Conservation (phyloP, 2,797 vertebrate genomes). For the Fistularia commersonii region DNA sequence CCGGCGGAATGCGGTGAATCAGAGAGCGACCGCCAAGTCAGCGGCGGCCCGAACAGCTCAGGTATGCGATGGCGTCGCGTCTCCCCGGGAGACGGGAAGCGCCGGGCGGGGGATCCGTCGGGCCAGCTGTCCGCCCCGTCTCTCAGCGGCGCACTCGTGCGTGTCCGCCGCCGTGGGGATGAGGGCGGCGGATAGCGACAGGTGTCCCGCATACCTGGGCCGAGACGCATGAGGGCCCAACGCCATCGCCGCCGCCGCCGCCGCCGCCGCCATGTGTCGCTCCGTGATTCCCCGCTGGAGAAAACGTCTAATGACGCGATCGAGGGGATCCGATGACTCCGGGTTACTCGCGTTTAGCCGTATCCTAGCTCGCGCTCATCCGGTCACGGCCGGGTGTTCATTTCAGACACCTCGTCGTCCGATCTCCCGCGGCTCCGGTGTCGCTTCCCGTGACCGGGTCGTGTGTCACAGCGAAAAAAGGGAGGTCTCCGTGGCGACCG, state of each 20-base stretch:
- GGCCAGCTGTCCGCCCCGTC: slow-evolving; percentile 60
- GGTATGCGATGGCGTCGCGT: slow-evolving; percentile 58
- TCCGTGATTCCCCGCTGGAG: no score
- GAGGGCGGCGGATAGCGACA: slow-evolving; percentile 44
- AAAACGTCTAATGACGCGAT: slow-evolving; percentile 30
- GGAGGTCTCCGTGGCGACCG: slow-evolving; percentile 39
- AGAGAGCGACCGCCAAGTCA: slow-evolving; percentile 60
- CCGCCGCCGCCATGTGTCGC: no score
- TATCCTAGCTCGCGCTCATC: slow-evolving; percentile 58
- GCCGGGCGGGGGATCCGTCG: slow-evolving; percentile 27
- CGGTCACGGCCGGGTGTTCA: slow-evolving; percentile 49
- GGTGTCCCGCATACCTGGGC: slow-evolving; percentile 46
- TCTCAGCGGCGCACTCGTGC: slow-evolving; percentile 10
- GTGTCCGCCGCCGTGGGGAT: slow-evolving; percentile 38
- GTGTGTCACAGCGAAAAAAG: slow-evolving; percentile 49
- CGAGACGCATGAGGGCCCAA: slow-evolving; percentile 15
- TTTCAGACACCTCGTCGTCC: slow-evolving; percentile 67
- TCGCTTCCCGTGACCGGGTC: slow-evolving; percentile 72
- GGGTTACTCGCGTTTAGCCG: no score
- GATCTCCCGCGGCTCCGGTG: slow-evolving; percentile 62
- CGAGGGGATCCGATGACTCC: slow-evolving; percentile 27
- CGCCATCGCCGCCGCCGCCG: not conserved
- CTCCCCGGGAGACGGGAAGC: slow-evolving; percentile 33
- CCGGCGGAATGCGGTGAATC: slow-evolving; percentile 56
- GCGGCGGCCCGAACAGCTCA: slow-evolving; percentile 53